Evolutionary conservation across 2,888 invertebrate species (phyloP), one percentile per base, ranked within the genome.

Genomic region (Cantharis flavilabris): DNA sequence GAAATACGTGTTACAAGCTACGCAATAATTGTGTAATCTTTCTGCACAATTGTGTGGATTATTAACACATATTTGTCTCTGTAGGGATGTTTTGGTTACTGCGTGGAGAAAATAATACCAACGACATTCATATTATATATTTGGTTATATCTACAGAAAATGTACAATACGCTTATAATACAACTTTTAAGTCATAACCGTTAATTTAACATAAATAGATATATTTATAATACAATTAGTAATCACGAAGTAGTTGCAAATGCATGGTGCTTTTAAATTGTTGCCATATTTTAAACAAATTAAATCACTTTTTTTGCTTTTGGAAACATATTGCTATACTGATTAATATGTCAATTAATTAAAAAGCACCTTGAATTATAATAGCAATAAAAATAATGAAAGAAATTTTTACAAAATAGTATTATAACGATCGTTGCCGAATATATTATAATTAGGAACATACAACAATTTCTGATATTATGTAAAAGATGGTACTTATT

Each of bases 131-230:
- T 76, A 75, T 72, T 75, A 75, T 75, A 72, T 75, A 78, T 78
- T 78, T 78, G 78, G 62, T 78, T 80, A 79, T 83, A 83, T 83
- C 83, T 83, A 83, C 83, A 83, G 81, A 76, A 81, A 83, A 82
- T 83, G 82, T 83, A 83, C 82, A 83, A 75, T 75, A 80, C 80
- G 73, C 76, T 77, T 83, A 82, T 83, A 80, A 82, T 83, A 83
- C 82, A 83, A 81, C 80, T 80, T 83, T 82, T 79, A 81, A 79
- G 77, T 77, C 80, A 77, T 71, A 80, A 82, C 77, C 77, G 76
- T 78, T 80, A 80, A 81, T 80, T 81, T 70, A 82, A 82, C 80
- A 81, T 81, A 82, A 82, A 81, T 80, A 81, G 75, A 69, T 75
- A 79, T 79, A 79, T 77, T 78, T 82, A 81, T 81, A 80, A 77